Evolutionary conservation across 2,888 invertebrate species (phyloP), one percentile per base, ranked within the genome.

Genomic region (Cybosia mesomella): DNA sequence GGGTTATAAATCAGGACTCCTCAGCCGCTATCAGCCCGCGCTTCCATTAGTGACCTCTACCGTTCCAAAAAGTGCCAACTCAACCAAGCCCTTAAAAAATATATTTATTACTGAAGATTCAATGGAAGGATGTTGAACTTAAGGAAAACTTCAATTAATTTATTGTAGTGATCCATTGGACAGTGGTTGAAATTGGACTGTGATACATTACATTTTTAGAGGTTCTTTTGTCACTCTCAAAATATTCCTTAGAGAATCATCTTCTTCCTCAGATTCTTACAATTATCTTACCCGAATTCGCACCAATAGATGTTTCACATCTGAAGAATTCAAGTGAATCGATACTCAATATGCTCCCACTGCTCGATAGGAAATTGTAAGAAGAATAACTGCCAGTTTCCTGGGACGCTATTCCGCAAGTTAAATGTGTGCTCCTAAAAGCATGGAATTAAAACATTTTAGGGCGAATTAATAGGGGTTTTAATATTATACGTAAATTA

Each of bases 401-500:
- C 92, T 86, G 90, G 90, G 87, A 75, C 59, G 64, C 67, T 53
- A 57, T 64, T 66, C 66, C 71, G 55, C 72, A 71, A 77, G 72
- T 75, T 75, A 78, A 79, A 82, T 80, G 72, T 80, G 59, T 67
- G 67, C 59, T 66, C 18, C 73, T 66, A 69, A 66, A 70, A 81
- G 77, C 80, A 77, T 66, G 66, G 77, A 83, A 83, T 82, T 78
- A 81, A 83, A 80, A 80, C 70, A 73, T 82, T 81, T 79, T 72
- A 75, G 80, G 79, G 79, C 71, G 85, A 90, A 91, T 92, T 91
- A 91, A 91, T 91, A 87, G 86, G 87, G 89, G 87, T 85, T 91
- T 89, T 89, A 91, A 91, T 90, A 89, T 87, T 82, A 85, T 79
- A 82, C 88, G 87, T 89, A 93, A 91, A 94, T 94, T 91, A 94